These are phyloP conservation scores for Drosophila quadrilineata DNA, from an alignment of 1,140 invertebrate genomes.

Conservation along the genomic window DNA sequence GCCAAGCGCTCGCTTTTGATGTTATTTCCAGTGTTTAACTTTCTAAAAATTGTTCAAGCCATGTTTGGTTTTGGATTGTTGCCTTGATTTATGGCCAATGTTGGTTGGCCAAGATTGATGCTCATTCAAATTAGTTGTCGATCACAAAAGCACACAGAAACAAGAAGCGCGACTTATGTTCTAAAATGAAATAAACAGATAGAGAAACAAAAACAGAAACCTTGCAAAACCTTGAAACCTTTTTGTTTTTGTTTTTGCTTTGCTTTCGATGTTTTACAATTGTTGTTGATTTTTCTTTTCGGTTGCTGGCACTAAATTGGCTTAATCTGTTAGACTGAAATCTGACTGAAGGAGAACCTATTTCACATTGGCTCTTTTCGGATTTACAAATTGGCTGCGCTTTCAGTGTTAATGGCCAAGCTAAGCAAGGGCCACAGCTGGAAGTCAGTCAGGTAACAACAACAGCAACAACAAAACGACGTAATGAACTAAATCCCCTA, in stretches of 20 bases:
- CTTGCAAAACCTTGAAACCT: conserved; percentile 11
- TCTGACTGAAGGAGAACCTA: conserved; percentile 26
- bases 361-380: conserved; percentile 11
- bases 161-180: too few relatives aligned
- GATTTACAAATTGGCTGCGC: conserved; percentile 66
- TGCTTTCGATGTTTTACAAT: conserved; percentile 9
- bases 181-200: not conserved
- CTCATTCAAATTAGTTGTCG: conserved; percentile 1
- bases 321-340: conserved; percentile 56
- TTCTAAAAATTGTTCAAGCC: conserved; percentile 20
- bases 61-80: conserved; percentile 5
- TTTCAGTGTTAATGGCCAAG: conserved; percentile 61
- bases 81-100: conserved; percentile 16
- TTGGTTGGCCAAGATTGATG: conserved; percentile 14
- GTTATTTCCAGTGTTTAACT: conserved; percentile 16
- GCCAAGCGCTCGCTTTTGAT: not conserved
- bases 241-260: conserved; percentile 10
- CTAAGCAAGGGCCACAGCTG: conserved; percentile 57
- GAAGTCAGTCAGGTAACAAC: conserved; percentile 32
- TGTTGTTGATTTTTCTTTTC: conserved; percentile 28
- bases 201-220: not conserved
- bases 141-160: too few relatives aligned
- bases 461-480: not conserved
- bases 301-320: conserved; percentile 58
- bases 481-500: conserved; percentile 39